Base-by-base conservation (phyloP, 1,140 invertebrate genomes). In the Cryptotermes secundus region DNA sequence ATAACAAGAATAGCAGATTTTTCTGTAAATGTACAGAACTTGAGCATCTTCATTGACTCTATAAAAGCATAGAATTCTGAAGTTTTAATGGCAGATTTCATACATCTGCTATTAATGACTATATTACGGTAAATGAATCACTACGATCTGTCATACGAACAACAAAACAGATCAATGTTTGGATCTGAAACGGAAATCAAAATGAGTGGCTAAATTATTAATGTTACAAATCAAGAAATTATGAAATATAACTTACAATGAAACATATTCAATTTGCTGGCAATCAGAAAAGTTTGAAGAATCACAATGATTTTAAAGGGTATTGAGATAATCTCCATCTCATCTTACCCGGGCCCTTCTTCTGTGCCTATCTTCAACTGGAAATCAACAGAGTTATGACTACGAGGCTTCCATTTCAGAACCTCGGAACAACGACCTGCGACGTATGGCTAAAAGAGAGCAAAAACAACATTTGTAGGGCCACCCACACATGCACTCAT, bases 331-430 rank as follows among this genome's bases (percentile, higher is more conserved):
- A 84, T 83, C 59, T n/a, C n/a, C n/a, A 72, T 72, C 59, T 72
- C 26, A 72, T 89, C 91, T 90, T 91, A 95, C 94, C 98, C 97
- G 86, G 89, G 88, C 72, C 95, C 93, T 34, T 90, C 89, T 89
- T 96, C 94, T 38, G 90, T 94, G 0, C 92, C 92, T 81, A 99
- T 96, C 89, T 96, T 95, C 26, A 99, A 89, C 87, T 92, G 94
- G 89, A 99, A 99, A 90, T 99, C 99, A 1, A 99, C 95, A 4
- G 98, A 99, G 90, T 99, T 99, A 87, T 97, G 92, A 53, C 94
- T 92, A 9, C 94, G 91, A 0, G 99, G 99, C 90, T 99, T 99
- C 99, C 99, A 99, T 90, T 99, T 99, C 3, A 99, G 90, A 0
- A 99, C 96, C 79, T 94, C 92, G n/a, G 91, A 89, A 88, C 96